Conservation (phyloP, 2,113 vertebrate genomes). For the Aldabrachelys gigantea region DNA sequence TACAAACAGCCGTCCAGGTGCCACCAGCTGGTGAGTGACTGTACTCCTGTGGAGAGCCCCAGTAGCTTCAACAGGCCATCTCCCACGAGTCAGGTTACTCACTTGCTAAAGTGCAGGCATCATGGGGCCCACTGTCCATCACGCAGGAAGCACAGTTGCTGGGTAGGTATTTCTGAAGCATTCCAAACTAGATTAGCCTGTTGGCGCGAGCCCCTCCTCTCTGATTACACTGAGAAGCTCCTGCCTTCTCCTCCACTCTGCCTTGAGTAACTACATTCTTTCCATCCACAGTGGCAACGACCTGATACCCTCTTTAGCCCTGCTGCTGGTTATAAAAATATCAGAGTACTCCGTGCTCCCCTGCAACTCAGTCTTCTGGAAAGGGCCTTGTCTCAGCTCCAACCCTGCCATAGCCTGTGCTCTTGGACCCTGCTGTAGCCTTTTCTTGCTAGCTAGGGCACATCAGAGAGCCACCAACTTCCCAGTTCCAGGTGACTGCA, state of each 20-base stretch:
- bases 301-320: neutral
- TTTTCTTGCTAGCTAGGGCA: neutral
- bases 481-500: neutral
- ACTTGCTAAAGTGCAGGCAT: neutral
- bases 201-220: neutral
- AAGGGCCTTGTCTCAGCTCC: neutral
- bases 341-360: neutral
- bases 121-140: neutral
- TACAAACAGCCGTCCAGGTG: neutral
- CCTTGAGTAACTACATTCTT: neutral
- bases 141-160: neutral
- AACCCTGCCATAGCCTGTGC: neutral
- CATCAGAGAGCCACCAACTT: neutral
- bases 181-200: neutral
- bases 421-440: too few species aligned
- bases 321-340: neutral
- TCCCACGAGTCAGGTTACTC: neutral
- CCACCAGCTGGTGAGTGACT: neutral
- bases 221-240: neutral
- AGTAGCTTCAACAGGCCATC: too few species aligned
- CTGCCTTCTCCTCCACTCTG: neutral
- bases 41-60: neutral
- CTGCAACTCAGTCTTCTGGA: neutral
- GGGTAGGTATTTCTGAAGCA: neutral
- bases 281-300: neutral